Evolutionary conservation across 2,797 vertebrate genomes (phyloP), one percentile per base, ranked within the genome.

Genomic region (Pogonophryne albipinna): DNA sequence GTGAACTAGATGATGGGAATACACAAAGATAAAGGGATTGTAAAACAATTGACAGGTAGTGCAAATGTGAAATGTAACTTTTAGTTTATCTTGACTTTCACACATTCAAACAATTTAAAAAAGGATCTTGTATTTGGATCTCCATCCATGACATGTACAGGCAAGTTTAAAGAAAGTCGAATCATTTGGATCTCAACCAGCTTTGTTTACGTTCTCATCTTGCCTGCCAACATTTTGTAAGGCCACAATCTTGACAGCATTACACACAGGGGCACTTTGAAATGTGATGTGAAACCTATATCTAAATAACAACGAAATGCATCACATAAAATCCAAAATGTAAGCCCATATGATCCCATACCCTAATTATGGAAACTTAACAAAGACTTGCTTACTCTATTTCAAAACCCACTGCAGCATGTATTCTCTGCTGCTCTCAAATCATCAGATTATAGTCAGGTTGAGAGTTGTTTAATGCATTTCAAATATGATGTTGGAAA

Each of bases 171-270:
- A 38, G 66, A 38, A 68, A 23, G 58, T 42, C 50, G 63, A 83
- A n/a, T 49, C 52, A 20, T 68, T 80, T 31, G 72, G 78, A 79
- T 87, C 42, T 84, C 66, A 85, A 83, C 71, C 80, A 83, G 79
- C 65, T 88, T 87, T 90, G 85, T 90, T 89, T 91, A 83, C 76
- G 51, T 76, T 83, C 66, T 72, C 79, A 53, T 67, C 44, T 47
- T 49, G 56, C 63, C 84, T 83, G 87, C 82, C 87, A 85, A 83
- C 72, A 52, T 84, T 86, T 75, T 76, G 56, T 62, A 49, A 76
- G 60, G 59, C 74, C 47, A 52, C 46, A 31, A 42, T 81, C 62
- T 79, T 67, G 69, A 55, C 78, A 73, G 68, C 58, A 63, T 83
- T 74, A 61, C 47, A 64, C 23, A 27, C 81, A 83, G 87, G 67